phyloP scores from a whole-genome alignment of 2,113 vertebrate species.

The Oncorhynchus tshawytscha region DNA sequence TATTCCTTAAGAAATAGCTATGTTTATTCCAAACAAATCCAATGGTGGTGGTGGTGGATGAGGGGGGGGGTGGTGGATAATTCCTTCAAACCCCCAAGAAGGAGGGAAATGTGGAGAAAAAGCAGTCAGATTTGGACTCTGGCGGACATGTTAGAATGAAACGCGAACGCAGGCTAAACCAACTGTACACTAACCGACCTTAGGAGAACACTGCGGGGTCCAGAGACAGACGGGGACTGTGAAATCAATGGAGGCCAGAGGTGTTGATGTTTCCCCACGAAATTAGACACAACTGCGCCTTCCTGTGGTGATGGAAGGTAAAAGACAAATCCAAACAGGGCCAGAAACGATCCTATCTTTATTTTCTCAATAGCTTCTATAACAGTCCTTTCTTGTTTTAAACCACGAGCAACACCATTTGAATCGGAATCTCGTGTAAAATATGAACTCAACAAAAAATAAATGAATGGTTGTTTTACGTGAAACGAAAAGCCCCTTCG shows the following conservation, averaged over 20 bases:
- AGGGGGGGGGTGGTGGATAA: constrained; percentile 17
- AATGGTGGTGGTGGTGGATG: constrained; percentile 10
- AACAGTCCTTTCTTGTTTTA: too few species aligned
- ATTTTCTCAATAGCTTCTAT: too few species aligned
- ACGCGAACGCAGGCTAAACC: constrained; percentile 49
- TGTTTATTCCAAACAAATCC: constrained; percentile 61
- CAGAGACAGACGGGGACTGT: constrained; percentile 43
- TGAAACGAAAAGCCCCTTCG: not conserved
- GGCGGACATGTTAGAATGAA: constrained; percentile 73
- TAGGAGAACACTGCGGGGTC: constrained; percentile 50
- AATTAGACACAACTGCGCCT: constrained; percentile 40
- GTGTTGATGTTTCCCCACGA: constrained; percentile 29
- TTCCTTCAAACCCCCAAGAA: constrained; percentile 23
- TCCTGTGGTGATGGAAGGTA: constrained; percentile 22
- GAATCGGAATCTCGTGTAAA: not conserved
- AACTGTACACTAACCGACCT: constrained; percentile 49
- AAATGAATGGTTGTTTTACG: not conserved
- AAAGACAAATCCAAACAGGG: not conserved
- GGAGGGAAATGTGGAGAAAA: constrained; percentile 38
- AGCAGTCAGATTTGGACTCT: constrained; percentile 66
- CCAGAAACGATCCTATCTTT: not conserved
- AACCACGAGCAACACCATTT: too few species aligned
- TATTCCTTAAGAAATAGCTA: constrained; percentile 58
- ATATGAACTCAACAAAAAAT: not conserved
- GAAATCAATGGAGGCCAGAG: not conserved